phyloP scores from a whole-genome alignment of 2,888 invertebrate species.

The Pollenia angustigena region DNA sequence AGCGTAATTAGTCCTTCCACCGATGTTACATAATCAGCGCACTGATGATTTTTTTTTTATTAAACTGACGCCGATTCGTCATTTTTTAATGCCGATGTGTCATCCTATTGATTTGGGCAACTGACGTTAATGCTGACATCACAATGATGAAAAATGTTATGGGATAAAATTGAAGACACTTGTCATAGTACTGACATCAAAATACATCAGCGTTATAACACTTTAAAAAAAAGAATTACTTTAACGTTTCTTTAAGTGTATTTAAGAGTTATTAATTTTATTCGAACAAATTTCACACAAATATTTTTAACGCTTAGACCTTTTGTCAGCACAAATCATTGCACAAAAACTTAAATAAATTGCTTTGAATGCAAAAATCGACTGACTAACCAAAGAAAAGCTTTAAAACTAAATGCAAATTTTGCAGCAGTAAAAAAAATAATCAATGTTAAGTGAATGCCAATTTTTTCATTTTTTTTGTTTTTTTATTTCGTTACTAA shows the following conservation, averaged over 20 bases:
- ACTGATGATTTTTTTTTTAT: too few species aligned
- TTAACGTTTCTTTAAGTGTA: slow-evolving; percentile 28
- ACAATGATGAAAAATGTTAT: too few species aligned
- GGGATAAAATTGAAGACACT: too few species aligned
- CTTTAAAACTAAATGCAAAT: slow-evolving; percentile 45
- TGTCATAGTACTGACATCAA: too few species aligned
- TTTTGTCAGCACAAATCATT: slow-evolving; percentile 67
- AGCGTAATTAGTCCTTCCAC: too few species aligned
- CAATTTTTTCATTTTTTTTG: slow-evolving; percentile 38
- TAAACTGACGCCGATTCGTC: too few species aligned
- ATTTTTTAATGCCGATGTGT: too few species aligned
- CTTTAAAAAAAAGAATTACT: not conserved
- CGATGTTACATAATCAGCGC: too few species aligned
- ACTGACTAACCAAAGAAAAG: not conserved
- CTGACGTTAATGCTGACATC: too few species aligned
- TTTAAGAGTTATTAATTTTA: slow-evolving; percentile 10
- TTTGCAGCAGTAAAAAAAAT: slow-evolving; percentile 8
- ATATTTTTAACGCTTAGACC: slow-evolving; percentile 41
- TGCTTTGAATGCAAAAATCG: slow-evolving; percentile 45
- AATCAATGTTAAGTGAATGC: slow-evolving; percentile 69
- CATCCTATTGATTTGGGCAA: too few species aligned
- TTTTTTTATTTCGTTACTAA: slow-evolving; percentile 42
- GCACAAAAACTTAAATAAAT: slow-evolving; percentile 57
- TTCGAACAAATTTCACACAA: slow-evolving; percentile 43
- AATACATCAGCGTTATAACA: too few species aligned